Evolutionary conservation across 1,140 invertebrate species (phyloP).

Genomic region (Saccostrea glomerata): DNA sequence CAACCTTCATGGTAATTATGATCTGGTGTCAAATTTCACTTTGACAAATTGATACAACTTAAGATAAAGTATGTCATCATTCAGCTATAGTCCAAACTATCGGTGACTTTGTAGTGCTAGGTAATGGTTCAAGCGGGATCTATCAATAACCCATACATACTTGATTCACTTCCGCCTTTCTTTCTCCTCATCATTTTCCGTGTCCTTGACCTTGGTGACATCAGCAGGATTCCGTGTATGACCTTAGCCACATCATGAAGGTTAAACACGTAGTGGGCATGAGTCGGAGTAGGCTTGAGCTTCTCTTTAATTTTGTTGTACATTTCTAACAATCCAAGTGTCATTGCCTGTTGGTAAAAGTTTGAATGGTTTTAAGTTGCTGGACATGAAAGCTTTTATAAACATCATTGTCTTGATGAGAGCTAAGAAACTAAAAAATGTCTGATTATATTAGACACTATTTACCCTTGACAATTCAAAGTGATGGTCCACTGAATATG

Average conservation of each 20-base stretch:
- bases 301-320: slow-evolving; percentile 72
- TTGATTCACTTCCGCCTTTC: slow-evolving; percentile 57
- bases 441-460: too few species aligned
- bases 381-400: too few species aligned
- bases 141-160: slow-evolving; percentile 46
- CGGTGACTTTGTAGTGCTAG: too few species aligned
- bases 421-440: too few species aligned
- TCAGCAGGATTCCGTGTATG: slow-evolving; percentile 75
- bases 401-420: too few species aligned
- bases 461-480: slow-evolving; percentile 76
- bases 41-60: too few species aligned
- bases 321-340: slow-evolving; percentile 71
- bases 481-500: slow-evolving; percentile 75
- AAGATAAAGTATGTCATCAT: too few species aligned
- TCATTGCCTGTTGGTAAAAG: slow-evolving; percentile 70
- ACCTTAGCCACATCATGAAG: slow-evolving; percentile 75
- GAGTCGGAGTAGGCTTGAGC: slow-evolving; percentile 73
- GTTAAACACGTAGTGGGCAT: slow-evolving; percentile 77
- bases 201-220: slow-evolving; percentile 75
- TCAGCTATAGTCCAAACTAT: too few species aligned
- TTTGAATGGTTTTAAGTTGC: too few species aligned
- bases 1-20: too few species aligned
- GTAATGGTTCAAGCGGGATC: background rate
- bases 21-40: too few species aligned
- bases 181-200: slow-evolving; percentile 68